Evolutionary conservation across 30 jellyfish, hydroid and myxozoan species (phyloP), one percentile per base, ranked within the genome.

Genomic region (Phacellophora camtschatica): DNA sequence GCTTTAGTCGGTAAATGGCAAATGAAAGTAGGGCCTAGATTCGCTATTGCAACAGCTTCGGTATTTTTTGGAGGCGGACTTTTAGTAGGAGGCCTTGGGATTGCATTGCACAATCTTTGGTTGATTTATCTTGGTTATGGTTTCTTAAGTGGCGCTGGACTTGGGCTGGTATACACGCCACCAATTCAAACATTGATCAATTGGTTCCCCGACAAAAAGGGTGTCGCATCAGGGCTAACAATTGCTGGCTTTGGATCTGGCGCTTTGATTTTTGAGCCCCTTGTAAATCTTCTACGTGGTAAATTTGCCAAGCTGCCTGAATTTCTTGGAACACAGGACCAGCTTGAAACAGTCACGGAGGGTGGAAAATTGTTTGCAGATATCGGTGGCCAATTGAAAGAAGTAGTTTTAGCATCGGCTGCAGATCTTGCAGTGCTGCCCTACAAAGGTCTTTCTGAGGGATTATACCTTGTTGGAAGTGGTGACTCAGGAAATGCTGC

Each of bases 191-290:
- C 91, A 20, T 37, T 80, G 74, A 80, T 80, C 45, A 80, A 80
- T 54, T 80, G 91, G 91, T 80, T 80, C 15, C 91, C 91, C 10
- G 91, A 80, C 37, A 80, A 80, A 58, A 80, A 80, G 36, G 91
- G 91, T 49, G 77, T 80, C 10, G 91, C 91, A 19, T 80, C 91
- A 36, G 91, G 91, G 27, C 55, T 80, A 41, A 80, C 91, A 33
- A 80, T 80, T 16, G 91, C 91, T 7, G 91, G 91, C 32, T 80
- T 80, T 65, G 91, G 91, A 13, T 80, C 91, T 2, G 91, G 91
- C 6, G 91, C 91, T 27, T 42, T 80, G 48, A 84, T 80, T 18
- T 80, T 80, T 53, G 91, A 80, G 66, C 91, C 91, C 35, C 13
- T 80, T 29, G 80, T 80, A 42, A 80, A 65, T 50, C 24, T 46